Evolutionary conservation across 1,140 invertebrate species (phyloP).

Genomic region (Conopomorpha cramerella): DNA sequence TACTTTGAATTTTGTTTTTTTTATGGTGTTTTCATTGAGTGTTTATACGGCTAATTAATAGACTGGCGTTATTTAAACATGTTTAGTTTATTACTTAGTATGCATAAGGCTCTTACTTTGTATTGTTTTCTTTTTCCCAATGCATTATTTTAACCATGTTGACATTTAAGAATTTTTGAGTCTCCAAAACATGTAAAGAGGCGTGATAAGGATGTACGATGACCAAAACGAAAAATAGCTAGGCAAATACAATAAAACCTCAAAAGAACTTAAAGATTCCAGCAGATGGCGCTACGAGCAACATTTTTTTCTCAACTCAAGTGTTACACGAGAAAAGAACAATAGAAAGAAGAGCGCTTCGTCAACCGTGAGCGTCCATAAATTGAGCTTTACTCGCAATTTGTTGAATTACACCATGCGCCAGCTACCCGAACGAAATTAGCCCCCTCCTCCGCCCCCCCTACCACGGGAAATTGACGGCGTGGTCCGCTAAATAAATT

Average conservation of each 20-base stretch:
- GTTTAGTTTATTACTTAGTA: too few relatives aligned
- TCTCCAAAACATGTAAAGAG: not conserved
- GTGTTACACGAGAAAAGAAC: slow-evolving; percentile 31
- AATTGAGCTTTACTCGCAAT: slow-evolving; percentile 53
- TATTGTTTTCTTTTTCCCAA: too few relatives aligned
- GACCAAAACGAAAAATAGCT: not conserved
- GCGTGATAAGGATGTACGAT: too few relatives aligned
- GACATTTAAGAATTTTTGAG: not conserved
- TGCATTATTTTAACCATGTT: not conserved
- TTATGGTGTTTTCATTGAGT: too few relatives aligned
- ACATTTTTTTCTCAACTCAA: not conserved
- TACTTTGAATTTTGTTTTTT: too few relatives aligned
- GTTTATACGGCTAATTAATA: too few relatives aligned
- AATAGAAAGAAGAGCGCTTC: slow-evolving; percentile 51
- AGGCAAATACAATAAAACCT: not conserved
- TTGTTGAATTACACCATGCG: slow-evolving; percentile 60
- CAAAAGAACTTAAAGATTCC: not conserved
- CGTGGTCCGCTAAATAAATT: slow-evolving; percentile 56
- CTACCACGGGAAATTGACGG: slow-evolving; percentile 56
- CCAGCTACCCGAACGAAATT: slow-evolving; percentile 55
- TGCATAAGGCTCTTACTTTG: too few relatives aligned
- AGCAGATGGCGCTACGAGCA: not conserved
- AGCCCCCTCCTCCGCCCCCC: too few relatives aligned
- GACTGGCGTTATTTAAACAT: too few relatives aligned
- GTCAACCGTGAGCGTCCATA: slow-evolving; percentile 49